phyloP scores from a whole-genome alignment of 2,888 invertebrate species.

The Lampropteryx suffumata region DNA sequence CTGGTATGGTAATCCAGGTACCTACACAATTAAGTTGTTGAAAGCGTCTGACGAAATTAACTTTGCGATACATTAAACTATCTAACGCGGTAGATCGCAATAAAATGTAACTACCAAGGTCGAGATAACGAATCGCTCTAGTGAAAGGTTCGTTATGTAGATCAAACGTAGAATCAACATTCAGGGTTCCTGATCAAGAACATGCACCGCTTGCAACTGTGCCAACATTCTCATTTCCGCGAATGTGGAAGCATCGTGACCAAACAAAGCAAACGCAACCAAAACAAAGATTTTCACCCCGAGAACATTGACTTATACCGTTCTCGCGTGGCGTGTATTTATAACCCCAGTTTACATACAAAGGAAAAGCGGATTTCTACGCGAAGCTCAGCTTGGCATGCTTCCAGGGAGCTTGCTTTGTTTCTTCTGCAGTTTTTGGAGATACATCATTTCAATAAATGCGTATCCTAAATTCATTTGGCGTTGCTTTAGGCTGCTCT shows the following conservation, averaged over 20 bases:
- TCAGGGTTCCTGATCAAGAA: slow-evolving; percentile 15
- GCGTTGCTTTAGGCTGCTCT: slow-evolving; percentile 32
- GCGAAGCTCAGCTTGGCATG: slow-evolving; percentile 52
- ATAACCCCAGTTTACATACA: slow-evolving; percentile 56
- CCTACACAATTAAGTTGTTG: too few species aligned
- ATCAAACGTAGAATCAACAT: slow-evolving; percentile 2
- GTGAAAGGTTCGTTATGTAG: slow-evolving; percentile 4
- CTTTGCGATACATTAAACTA: too few species aligned
- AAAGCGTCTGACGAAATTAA: too few species aligned
- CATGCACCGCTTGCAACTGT: slow-evolving; percentile 17
- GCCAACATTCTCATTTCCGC: slow-evolving; percentile 21
- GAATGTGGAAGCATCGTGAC: slow-evolving; percentile 17
- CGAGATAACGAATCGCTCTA: neutral
- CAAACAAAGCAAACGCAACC: slow-evolving; percentile 28
- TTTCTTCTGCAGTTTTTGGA: slow-evolving; percentile 49
- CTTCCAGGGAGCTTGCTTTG: slow-evolving; percentile 64
- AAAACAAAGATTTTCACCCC: slow-evolving; percentile 39
- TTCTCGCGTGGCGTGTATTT: slow-evolving; percentile 46
- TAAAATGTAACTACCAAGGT: too few species aligned
- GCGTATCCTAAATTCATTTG: slow-evolving; percentile 33
- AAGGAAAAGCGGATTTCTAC: slow-evolving; percentile 54
- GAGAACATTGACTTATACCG: slow-evolving; percentile 55
- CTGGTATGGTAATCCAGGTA: too few species aligned
- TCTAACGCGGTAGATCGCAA: too few species aligned
- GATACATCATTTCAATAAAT: slow-evolving; percentile 49